A percentile compares a stretch with the other conserved stretches of the same genome.
Conservation (phyloP, 2,888 invertebrate species). For the Meta bourneti region DNA sequence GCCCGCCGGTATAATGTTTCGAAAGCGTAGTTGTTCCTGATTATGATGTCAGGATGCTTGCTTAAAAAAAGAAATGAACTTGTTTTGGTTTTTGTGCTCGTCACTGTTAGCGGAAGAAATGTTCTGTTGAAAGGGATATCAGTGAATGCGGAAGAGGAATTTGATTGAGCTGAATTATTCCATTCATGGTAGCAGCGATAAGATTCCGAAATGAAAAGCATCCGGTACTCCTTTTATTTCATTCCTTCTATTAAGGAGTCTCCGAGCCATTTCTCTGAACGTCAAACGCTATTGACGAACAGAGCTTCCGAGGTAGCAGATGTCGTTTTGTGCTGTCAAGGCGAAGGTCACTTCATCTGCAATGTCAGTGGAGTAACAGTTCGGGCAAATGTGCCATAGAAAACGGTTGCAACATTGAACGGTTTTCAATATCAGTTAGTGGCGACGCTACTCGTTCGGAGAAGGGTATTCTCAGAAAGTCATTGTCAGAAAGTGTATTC, state of each 20-base stretch:
- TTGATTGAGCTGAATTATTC: conserved; percentile 5
- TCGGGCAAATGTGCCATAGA: background rate
- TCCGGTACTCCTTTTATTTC: background rate
- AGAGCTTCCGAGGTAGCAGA: background rate
- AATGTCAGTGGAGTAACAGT: background rate
- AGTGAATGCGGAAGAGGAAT: conserved; percentile 19
- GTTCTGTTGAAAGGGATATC: background rate
- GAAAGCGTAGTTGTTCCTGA: background rate
- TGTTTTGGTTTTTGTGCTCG: background rate
- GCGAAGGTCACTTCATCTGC: conserved; percentile 25
- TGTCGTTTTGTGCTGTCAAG: conserved; percentile 31
- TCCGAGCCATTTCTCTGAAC: background rate
- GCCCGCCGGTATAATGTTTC: background rate
- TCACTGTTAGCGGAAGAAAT: background rate
- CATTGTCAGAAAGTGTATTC: no score
- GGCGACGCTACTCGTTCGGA: no score
- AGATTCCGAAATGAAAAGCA: conserved; percentile 9
- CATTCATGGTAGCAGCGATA: background rate
- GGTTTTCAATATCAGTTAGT: no score
- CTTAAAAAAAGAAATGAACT: background rate
- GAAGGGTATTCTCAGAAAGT: no score
- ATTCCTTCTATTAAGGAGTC: background rate
- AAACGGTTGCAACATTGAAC: background rate
- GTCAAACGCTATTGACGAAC: background rate
- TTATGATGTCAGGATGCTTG: background rate